Conservation (phyloP, 2,797 vertebrate genomes). For the Remorina albescens region DNA sequence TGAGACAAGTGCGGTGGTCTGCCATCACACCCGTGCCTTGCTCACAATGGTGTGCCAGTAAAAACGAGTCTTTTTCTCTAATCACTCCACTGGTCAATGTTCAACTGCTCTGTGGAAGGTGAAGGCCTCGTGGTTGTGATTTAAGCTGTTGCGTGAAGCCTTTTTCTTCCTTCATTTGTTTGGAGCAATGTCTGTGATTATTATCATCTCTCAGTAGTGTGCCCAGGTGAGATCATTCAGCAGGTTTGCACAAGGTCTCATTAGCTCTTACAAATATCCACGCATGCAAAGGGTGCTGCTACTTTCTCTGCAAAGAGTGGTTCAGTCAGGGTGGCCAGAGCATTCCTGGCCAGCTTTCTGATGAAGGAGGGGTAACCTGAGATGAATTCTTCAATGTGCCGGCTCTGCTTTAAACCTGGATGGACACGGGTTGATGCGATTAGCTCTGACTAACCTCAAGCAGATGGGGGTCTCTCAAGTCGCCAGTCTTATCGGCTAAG, state of each 20-base stretch:
- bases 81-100: conserved; percentile 21
- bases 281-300: conserved; percentile 22
- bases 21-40: neutral
- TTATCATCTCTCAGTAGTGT: conserved; percentile 21
- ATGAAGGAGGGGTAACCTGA: conserved; percentile 60
- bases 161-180: conserved; percentile 17
- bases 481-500: conserved; percentile 15
- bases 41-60: neutral
- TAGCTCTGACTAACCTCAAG: conserved; percentile 68
- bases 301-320: conserved; percentile 27
- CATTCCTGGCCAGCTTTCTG: conserved; percentile 45
- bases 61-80: conserved; percentile 13
- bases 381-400: conserved; percentile 51
- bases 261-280: conserved; percentile 54
- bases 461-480: conserved; percentile 59
- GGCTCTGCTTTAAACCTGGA: conserved; percentile 60
- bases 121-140: neutral
- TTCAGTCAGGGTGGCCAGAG: conserved; percentile 32
- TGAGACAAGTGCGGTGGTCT: neutral
- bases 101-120: neutral
- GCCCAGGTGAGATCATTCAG: conserved; percentile 47
- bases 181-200: conserved; percentile 48
- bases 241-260: conserved; percentile 52
- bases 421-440: conserved; percentile 58
- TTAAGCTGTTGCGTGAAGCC: conserved; percentile 10